Evolutionary conservation across 2,888 invertebrate species (phyloP).

Genomic region (Ichneumoninae sp.): DNA sequence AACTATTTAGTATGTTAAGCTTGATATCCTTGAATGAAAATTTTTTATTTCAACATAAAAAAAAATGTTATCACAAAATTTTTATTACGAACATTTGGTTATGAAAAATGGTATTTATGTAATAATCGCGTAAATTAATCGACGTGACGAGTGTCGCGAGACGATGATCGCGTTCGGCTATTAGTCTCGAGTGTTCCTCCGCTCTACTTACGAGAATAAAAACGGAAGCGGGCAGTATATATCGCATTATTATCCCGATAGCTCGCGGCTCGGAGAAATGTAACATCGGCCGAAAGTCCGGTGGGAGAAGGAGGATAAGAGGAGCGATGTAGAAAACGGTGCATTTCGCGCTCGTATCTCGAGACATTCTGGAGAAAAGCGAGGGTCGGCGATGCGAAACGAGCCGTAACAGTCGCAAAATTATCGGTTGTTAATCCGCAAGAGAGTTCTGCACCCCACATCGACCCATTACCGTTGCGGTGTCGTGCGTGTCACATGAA

Average conservation of each 20-base stretch:
- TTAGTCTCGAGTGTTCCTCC: conserved; percentile 51
- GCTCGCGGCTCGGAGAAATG: conserved; percentile 48
- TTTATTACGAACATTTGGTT: background rate
- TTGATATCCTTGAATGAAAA: too few relatives aligned
- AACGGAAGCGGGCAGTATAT: conserved; percentile 53
- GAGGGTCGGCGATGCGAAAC: conserved; percentile 75
- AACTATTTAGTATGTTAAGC: too few relatives aligned
- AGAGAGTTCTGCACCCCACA: conserved; percentile 53
- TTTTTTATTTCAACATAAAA: too few relatives aligned
- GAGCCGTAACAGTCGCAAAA: conserved; percentile 71
- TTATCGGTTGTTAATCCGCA: conserved; percentile 70
- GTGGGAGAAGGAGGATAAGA: conserved; percentile 21
- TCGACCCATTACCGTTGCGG: background rate
- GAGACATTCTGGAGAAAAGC: conserved; percentile 74
- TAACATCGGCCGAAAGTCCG: conserved; percentile 32
- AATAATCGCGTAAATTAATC: background rate
- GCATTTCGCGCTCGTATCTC: conserved; percentile 60
- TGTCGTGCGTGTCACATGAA: background rate
- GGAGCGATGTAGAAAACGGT: conserved; percentile 45
- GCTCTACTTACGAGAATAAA: conserved; percentile 66
- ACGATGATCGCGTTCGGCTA: conserved; percentile 8
- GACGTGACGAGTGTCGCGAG: conserved; percentile 7
- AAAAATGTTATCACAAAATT: too few relatives aligned
- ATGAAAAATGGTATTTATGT: background rate
- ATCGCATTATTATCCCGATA: conserved; percentile 46